Evolutionary conservation across 2,888 invertebrate genomes (phyloP), one percentile per base, ranked within the genome.

Genomic region (Oscheius sp.): DNA sequence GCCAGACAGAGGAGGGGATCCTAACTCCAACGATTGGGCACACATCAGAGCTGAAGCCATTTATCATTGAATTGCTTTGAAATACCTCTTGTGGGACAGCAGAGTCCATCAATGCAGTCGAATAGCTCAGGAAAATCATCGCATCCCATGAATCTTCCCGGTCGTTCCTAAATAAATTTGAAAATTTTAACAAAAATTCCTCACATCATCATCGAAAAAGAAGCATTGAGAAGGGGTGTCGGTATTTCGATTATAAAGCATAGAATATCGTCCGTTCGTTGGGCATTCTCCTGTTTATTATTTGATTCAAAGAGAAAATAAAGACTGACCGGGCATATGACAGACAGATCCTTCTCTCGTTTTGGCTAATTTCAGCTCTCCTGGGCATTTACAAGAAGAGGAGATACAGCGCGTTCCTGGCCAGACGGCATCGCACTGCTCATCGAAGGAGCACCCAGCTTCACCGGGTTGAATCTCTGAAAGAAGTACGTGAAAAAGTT

Each of bases 281-380:
- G 84, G 81, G 58, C 84, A 84, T 52, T 80, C 73, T 6, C 81
- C 81, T 81, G 34, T 39, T 71, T 58, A 50, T 1, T 20, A 42
- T 25, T 8, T 8, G 15, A 42, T 42, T 17, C 4, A 27, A 8
- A n/a, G n/a, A n/a, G n/a, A n/a, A n/a, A n/a, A n/a, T n/a, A 34
- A 39, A 50, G 17, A 23, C 4, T n/a, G 53, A 77, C 79, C 81
- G 27, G 78, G 77, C 12, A 72, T 33, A 65, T 83, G 82, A 69
- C 83, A 84, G 31, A 83, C 80, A 12, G 76, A 61, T 12, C 84
- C 84, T 42, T 84, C 84, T n/a, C 78, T 66, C 4, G 84, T 84
- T 31, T 71, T 67, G 8, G 75, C 68, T 0, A 78, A 68, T 39
- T 70, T 69, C 34, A 76, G 73, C 23, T 64, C 74, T 8, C 64